Percentiles rank a stretch among this genome's conserved stretches.
Evolutionary conservation across 2,113 vertebrate species (phyloP).

Genomic region (Apodemus sylvaticus): DNA sequence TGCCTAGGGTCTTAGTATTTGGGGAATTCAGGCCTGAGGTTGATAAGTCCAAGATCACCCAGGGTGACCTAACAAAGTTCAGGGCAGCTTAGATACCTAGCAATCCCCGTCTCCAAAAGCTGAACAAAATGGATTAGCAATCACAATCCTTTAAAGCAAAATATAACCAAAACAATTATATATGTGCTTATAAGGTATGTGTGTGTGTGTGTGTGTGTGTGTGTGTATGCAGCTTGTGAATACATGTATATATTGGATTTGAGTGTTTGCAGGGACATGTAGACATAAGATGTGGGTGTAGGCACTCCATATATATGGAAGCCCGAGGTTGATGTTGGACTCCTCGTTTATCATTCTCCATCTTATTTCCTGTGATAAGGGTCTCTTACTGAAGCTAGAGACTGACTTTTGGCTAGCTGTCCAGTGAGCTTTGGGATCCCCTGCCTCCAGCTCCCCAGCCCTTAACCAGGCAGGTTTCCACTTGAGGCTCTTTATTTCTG

Average conservation of each 20-base stretch:
- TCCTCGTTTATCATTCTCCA: neutral
- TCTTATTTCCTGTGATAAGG: too few species aligned
- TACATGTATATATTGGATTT: too few species aligned
- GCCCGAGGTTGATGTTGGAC: neutral
- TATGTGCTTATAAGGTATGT: neutral
- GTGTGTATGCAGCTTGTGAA: too few species aligned
- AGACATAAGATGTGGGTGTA: neutral
- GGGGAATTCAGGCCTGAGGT: neutral
- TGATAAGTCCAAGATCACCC: neutral
- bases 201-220: neutral
- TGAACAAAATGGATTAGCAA: neutral
- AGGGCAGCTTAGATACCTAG: neutral
- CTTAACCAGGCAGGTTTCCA: neutral
- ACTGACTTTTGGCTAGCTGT: neutral
- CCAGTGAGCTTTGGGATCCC: neutral
- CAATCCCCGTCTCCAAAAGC: neutral
- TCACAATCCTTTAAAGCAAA: conserved; percentile 49
- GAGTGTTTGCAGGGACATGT: too few species aligned
- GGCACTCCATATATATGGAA: neutral
- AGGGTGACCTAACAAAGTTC: neutral
- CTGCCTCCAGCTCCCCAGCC: neutral
- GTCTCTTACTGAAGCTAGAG: neutral
- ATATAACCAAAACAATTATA: conserved; percentile 50
- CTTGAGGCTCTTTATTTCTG: too few species aligned
- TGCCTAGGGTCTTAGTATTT: neutral